A percentile compares a stretch with the other conserved stretches of the same genome.
phyloP scores from a whole-genome alignment of 2,797 vertebrate species.

The Lepus oiostolus region DNA sequence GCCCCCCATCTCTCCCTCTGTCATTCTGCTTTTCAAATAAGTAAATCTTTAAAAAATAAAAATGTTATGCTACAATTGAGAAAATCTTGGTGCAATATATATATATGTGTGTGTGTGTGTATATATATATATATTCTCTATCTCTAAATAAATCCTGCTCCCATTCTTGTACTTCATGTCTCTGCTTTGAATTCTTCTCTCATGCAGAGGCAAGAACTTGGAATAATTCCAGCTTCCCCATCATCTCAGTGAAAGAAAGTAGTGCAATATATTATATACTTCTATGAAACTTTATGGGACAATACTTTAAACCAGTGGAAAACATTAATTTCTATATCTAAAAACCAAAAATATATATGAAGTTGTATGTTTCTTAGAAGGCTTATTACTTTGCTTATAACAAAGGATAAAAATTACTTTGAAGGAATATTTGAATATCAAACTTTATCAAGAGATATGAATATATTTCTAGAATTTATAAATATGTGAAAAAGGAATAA shows the following conservation, averaged over 20 bases:
- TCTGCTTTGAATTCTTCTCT: too few species aligned
- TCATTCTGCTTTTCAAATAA: too few species aligned
- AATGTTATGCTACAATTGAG: neutral
- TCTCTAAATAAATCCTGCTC: too few species aligned
- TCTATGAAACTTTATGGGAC: neutral
- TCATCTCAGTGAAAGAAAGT: conserved; percentile 63
- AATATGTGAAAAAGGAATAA: conserved; percentile 34
- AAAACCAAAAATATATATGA: neutral
- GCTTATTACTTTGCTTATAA: neutral
- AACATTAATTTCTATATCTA: neutral
- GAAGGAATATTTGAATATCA: neutral
- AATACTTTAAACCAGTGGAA: conserved; percentile 21
- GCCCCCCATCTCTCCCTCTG: too few species aligned
- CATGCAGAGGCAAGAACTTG: too few species aligned
- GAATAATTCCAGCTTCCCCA: too few species aligned
- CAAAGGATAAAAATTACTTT: neutral
- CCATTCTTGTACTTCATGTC: too few species aligned
- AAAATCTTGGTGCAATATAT: neutral
- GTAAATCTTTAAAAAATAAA: neutral
- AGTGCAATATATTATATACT: neutral
- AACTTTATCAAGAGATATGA: neutral
- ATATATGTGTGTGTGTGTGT: too few species aligned
- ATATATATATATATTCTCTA: too few species aligned
- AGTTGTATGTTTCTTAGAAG: neutral
- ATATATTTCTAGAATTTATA: neutral